Conservation (phyloP, 1,140 invertebrate species). For the Gerris buenoi region DNA sequence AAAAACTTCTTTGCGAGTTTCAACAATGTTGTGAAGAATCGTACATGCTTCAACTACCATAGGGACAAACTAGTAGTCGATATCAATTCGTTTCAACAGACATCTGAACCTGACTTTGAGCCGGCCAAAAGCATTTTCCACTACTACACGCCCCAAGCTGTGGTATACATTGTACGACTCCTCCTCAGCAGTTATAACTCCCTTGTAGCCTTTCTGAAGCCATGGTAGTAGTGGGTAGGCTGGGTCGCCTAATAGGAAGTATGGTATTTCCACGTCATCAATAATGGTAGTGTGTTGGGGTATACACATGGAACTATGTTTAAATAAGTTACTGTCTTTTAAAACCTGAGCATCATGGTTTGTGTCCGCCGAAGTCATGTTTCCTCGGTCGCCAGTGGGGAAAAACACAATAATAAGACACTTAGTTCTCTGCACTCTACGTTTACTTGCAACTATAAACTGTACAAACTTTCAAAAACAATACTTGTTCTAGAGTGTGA, state of each 20-base stretch:
- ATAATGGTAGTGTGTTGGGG: not conserved
- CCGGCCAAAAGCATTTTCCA: not conserved
- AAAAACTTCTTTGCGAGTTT: not conserved
- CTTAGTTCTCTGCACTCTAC: not conserved
- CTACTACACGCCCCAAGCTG: not conserved
- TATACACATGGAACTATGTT: not conserved
- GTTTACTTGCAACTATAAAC: not conserved
- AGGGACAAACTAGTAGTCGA: not conserved
- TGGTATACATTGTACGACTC: not conserved
- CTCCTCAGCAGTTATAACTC: not conserved
- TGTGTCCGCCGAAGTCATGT: no score
- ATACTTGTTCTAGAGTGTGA: not conserved
- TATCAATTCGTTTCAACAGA: slow-evolving; percentile 2
- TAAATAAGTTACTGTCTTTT: not conserved
- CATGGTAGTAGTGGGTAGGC: slow-evolving; percentile 2
- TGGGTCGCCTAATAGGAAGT: not conserved
- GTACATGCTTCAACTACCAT: not conserved
- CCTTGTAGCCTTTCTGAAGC: not conserved
- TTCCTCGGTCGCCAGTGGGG: no score
- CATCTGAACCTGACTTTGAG: not conserved
- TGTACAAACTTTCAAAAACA: not conserved
- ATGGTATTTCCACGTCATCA: not conserved
- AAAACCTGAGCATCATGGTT: not conserved
- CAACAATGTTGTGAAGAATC: not conserved
- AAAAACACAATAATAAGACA: not conserved